These are phyloP conservation scores for Ophioninae sp. DNA, from an alignment of 2,888 invertebrate genomes.

Conservation along the genomic window DNA sequence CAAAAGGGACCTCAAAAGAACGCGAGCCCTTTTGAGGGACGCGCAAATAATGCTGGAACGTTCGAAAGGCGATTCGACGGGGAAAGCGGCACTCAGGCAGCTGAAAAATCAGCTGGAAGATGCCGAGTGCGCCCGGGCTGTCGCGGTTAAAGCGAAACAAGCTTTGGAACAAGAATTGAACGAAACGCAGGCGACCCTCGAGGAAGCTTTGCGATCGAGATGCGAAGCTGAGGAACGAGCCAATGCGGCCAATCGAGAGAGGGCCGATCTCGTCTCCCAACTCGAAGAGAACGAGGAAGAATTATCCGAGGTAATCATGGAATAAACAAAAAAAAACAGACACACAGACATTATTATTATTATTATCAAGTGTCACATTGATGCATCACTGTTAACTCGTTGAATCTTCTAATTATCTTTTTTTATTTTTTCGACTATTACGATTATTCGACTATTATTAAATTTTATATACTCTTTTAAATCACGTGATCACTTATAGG, in stretches of 20 bases:
- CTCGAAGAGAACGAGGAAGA: slow-evolving; percentile 97
- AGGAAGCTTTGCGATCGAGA: slow-evolving; percentile 88
- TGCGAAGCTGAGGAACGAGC: slow-evolving; percentile 91
- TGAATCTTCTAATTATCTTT: not conserved
- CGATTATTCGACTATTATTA: too few relatives aligned
- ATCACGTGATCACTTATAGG: too few relatives aligned
- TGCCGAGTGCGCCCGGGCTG: slow-evolving; percentile 91
- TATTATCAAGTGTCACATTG: too few relatives aligned
- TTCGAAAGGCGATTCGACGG: slow-evolving; percentile 92
- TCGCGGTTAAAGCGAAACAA: slow-evolving; percentile 93
- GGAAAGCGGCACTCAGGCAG: slow-evolving; percentile 84
- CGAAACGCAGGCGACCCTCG: slow-evolving; percentile 91
- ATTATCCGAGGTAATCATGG: slow-evolving; percentile 86
- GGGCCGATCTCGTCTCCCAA: slow-evolving; percentile 90
- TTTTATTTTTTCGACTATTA: too few relatives aligned
- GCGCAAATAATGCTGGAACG: slow-evolving; percentile 96
- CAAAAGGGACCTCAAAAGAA: slow-evolving; percentile 93
- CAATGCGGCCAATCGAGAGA: slow-evolving; percentile 88
- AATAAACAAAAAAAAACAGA: slow-evolving; percentile 1
- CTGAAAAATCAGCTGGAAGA: slow-evolving; percentile 90
- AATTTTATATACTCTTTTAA: too few relatives aligned
- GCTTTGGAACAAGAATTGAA: slow-evolving; percentile 92
- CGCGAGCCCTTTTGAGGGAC: slow-evolving; percentile 94
- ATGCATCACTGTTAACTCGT: not conserved
- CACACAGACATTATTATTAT: too few relatives aligned